Evolutionary conservation across 2,113 vertebrate species (phyloP).

Genomic region (Saguinus midas): DNA sequence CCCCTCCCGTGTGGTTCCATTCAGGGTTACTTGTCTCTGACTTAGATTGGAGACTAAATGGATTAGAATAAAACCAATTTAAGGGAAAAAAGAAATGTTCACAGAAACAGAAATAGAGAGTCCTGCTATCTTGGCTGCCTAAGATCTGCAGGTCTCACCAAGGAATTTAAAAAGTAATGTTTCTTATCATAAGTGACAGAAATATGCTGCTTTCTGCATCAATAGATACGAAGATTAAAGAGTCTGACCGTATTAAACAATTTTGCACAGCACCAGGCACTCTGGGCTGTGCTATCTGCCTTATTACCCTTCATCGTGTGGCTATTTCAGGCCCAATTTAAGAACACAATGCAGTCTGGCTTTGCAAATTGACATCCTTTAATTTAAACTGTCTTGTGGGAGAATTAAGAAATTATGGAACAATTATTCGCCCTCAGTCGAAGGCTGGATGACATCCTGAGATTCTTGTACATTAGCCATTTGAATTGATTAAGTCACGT

Average conservation of each 20-base stretch:
- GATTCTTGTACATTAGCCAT: constrained; percentile 75
- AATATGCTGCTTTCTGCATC: constrained; percentile 87
- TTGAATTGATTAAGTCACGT: constrained; percentile 81
- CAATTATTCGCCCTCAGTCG: constrained; percentile 78
- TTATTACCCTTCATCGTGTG: constrained; percentile 84
- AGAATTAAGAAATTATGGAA: constrained; percentile 82
- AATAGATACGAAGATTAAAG: constrained; percentile 88
- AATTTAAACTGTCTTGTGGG: constrained; percentile 84
- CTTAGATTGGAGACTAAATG: constrained; percentile 79
- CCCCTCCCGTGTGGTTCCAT: constrained; percentile 62
- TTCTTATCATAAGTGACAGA: constrained; percentile 87
- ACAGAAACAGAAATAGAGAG: constrained; percentile 73
- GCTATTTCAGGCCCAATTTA: constrained; percentile 85
- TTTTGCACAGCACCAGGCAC: constrained; percentile 86
- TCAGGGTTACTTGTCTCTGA: constrained; percentile 69
- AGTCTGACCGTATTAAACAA: constrained; percentile 87
- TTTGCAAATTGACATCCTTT: constrained; percentile 84
- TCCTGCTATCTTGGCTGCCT: constrained; percentile 76
- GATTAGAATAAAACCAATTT: constrained; percentile 84
- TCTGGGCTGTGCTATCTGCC: constrained; percentile 80
- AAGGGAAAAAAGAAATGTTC: constrained; percentile 58
- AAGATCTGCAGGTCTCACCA: constrained; percentile 80
- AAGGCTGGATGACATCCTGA: constrained; percentile 77
- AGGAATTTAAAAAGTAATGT: constrained; percentile 84
- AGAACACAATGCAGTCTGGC: constrained; percentile 81